These are phyloP conservation scores for Drosophila asahinai DNA, from an alignment of 1,140 invertebrate genomes.

Conservation along the genomic window DNA sequence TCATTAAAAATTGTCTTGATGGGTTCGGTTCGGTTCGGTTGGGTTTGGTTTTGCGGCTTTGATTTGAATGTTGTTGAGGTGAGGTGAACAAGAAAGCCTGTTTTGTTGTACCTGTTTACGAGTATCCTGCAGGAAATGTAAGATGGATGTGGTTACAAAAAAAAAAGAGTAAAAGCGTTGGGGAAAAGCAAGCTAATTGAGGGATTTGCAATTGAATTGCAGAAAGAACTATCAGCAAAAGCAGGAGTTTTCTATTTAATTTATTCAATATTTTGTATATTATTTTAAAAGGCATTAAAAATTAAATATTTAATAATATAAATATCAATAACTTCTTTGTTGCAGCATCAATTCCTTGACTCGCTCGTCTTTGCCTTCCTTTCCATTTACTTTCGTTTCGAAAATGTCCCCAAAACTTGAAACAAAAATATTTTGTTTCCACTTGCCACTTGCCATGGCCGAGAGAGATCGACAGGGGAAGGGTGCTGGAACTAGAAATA, in stretches of 20 bases:
- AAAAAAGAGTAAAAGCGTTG: background rate
- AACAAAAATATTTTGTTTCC: constrained; percentile 22
- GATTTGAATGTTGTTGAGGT: constrained; percentile 53
- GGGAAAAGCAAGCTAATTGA: constrained; percentile 12
- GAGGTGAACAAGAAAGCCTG: constrained; percentile 6
- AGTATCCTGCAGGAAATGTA: background rate
- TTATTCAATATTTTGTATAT: background rate
- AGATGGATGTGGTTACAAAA: background rate
- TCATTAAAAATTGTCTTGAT: constrained; percentile 80
- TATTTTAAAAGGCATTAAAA: no score
- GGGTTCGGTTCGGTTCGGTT: constrained; percentile 19
- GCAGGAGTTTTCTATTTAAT: background rate
- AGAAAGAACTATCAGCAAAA: background rate
- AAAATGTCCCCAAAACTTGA: constrained; percentile 8
- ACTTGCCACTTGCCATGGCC: background rate
- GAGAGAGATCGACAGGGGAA: no score
- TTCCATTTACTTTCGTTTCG: background rate
- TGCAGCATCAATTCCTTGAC: background rate
- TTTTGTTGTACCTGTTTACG: constrained; percentile 3
- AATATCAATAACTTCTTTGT: background rate
- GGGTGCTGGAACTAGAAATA: background rate
- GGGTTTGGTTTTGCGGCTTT: constrained; percentile 54
- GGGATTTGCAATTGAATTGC: background rate
- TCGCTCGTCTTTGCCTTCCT: no score
- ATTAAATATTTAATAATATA: no score